Conservation (phyloP, 1,140 invertebrate species). For the Heliothis subflexa region DNA sequence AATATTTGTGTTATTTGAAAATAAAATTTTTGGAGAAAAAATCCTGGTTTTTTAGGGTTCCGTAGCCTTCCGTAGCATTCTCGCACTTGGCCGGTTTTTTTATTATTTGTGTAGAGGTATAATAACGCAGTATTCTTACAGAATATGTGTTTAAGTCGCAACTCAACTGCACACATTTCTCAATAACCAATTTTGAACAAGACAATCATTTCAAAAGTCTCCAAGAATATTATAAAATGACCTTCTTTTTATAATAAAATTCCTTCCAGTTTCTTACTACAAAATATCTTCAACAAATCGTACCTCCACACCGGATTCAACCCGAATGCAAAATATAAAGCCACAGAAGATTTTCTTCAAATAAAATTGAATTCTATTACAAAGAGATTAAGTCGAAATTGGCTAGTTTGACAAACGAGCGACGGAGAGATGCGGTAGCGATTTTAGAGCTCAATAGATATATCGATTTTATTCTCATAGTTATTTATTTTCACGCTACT, state of each 20-base stretch:
- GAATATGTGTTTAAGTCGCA: too few relatives aligned
- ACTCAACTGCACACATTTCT: too few relatives aligned
- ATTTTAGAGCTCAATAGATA: conserved; percentile 27
- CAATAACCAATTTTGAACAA: too few relatives aligned
- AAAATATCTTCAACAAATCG: background rate
- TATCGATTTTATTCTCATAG: background rate
- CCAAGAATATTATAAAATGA: too few relatives aligned
- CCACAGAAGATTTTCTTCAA: background rate
- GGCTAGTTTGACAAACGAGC: background rate
- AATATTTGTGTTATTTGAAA: too few relatives aligned
- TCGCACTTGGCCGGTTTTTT: too few relatives aligned
- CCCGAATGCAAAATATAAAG: conserved; percentile 23
- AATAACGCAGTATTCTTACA: too few relatives aligned
- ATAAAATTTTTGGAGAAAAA: too few relatives aligned
- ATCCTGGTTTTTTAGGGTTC: too few relatives aligned
- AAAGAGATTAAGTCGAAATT: conserved; percentile 13
- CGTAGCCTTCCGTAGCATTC: too few relatives aligned
- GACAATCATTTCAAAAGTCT: too few relatives aligned
- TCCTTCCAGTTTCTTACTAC: background rate
- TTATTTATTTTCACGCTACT: conserved; percentile 2
- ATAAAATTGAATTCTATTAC: conserved; percentile 7
- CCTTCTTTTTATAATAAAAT: background rate
- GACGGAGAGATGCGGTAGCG: background rate
- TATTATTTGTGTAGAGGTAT: too few relatives aligned
- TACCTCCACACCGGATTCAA: background rate